Conservation (phyloP, 2,888 invertebrate species). For the Rhimphoctona megacephalus region DNA sequence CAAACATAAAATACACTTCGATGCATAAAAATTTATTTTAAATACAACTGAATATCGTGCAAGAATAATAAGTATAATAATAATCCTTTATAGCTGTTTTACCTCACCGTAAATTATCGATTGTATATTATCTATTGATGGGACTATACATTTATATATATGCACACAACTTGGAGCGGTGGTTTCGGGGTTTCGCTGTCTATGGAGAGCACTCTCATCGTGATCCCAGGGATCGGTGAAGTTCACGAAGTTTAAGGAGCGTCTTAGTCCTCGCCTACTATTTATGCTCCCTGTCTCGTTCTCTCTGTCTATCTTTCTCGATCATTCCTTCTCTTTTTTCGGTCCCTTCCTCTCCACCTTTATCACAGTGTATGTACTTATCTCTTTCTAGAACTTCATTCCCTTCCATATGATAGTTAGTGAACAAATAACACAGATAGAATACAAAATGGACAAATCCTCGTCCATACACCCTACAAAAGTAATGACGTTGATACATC, state of each 20-base stretch:
- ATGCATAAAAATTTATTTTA: background rate
- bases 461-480: background rate
- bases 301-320: conserved; percentile 18
- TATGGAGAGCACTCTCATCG: conserved; percentile 28
- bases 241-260: conserved; percentile 64
- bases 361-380: background rate
- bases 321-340: background rate
- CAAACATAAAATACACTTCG: background rate
- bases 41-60: background rate
- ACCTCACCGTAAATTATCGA: background rate
- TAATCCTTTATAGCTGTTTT: background rate
- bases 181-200: conserved; percentile 21
- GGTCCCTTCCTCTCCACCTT: background rate
- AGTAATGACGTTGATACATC: background rate
- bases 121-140: background rate
- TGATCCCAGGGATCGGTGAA: conserved; percentile 54
- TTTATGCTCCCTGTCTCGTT: conserved; percentile 9
- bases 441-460: conserved; percentile 9
- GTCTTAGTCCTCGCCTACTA: conserved; percentile 45
- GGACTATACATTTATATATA: background rate
- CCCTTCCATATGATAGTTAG: conserved; percentile 27
- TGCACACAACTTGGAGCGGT: background rate
- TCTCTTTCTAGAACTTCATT: conserved; percentile 17
- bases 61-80: background rate
- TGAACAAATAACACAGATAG: conserved; percentile 5